phyloP scores from a whole-genome alignment of 1,140 invertebrate genomes.

The Drosophila jambulina region DNA sequence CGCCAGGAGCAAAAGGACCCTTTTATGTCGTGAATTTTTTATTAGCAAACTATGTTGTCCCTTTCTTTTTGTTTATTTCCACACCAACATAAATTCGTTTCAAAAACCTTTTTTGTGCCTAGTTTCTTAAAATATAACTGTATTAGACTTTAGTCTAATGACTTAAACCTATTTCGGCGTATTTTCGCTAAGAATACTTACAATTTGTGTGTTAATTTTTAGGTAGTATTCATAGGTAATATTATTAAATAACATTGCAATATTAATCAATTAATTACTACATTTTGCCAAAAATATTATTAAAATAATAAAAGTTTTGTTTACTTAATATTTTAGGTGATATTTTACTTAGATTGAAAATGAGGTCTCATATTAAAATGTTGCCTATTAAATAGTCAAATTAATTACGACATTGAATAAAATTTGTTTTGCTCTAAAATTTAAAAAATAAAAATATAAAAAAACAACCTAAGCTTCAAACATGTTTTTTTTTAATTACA shows the following conservation, averaged over 20 bases:
- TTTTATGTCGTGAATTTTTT: constrained; percentile 3
- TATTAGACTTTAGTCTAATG: not conserved
- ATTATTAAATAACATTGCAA: not conserved
- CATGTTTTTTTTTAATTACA: not conserved
- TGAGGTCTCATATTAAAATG: not conserved
- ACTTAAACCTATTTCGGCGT: not conserved
- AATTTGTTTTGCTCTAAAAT: not conserved
- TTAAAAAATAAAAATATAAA: no score
- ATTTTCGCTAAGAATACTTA: not conserved
- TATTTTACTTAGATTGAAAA: not conserved
- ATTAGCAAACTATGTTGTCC: not conserved
- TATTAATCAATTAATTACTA: no score
- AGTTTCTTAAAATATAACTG: not conserved
- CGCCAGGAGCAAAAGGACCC: constrained; percentile 3
- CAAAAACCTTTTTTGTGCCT: not conserved
- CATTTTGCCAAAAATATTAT: no score
- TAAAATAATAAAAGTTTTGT: not conserved
- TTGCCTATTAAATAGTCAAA: no score
- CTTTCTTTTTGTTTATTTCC: constrained; percentile 1
- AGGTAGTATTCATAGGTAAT: no score
- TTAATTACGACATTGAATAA: not conserved
- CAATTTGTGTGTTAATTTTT: not conserved
- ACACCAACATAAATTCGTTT: not conserved
- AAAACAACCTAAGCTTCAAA: not conserved
- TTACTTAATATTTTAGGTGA: not conserved